Conservation (phyloP, 35 echinoderm and acorn worm genomes). For the Heliocidaris erythrogramma region DNA sequence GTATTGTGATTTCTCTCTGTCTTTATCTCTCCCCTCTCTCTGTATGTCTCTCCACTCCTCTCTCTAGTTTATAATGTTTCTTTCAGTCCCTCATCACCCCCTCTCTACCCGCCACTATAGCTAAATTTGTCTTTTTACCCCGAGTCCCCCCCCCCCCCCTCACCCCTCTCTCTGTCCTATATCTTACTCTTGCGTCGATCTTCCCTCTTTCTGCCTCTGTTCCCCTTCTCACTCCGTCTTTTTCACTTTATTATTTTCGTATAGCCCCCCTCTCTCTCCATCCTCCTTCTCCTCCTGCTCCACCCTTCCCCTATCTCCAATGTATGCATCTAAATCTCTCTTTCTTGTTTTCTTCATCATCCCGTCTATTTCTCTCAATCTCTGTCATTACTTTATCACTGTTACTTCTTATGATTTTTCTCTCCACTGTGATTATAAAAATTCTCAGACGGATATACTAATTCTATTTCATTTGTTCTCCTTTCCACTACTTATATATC, state of each 20-base stretch:
- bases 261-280: neutral
- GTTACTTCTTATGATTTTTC: neutral
- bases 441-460: too few species aligned
- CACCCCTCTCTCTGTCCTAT: neutral
- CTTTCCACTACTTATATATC: neutral
- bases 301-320: neutral
- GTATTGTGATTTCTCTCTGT: neutral
- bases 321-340: neutral
- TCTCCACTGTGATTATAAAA: too few species aligned
- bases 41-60: too few species aligned
- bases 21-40: too few species aligned
- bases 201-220: too few species aligned
- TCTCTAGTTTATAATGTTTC: too few species aligned
- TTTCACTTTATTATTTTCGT: neutral
- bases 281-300: neutral
- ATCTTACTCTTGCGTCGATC: too few species aligned
- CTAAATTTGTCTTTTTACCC: neutral
- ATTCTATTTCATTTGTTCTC: too few species aligned
- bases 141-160: neutral
- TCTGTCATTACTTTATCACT: neutral
- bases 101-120: too few species aligned
- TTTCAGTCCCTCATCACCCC: too few species aligned
- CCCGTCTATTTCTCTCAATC: neutral
- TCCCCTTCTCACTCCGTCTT: neutral
- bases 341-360: neutral